These are phyloP conservation scores for Cephus cinctus DNA, from an alignment of 1,140 invertebrate species.

Conservation along the genomic window DNA sequence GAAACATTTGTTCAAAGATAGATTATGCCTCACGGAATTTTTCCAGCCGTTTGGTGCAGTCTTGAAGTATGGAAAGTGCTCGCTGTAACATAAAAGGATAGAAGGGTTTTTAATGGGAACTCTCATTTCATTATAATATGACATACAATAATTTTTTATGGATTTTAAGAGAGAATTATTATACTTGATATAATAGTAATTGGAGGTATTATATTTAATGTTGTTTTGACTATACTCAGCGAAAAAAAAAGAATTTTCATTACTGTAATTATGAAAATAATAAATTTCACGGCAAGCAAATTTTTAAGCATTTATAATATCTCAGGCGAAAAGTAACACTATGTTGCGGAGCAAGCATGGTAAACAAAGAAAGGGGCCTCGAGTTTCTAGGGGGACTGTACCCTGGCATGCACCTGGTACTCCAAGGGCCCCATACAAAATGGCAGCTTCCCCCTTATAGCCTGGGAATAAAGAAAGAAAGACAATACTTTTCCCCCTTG, in stretches of 20 bases:
- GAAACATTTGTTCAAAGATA: constrained; percentile 96
- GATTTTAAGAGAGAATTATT: not conserved
- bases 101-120: constrained; percentile 5
- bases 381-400: constrained; percentile 52
- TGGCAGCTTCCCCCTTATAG: constrained; percentile 42
- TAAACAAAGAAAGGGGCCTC: constrained; percentile 43
- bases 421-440: constrained; percentile 51
- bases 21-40: constrained; percentile 94
- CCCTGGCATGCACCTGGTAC: constrained; percentile 50
- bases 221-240: no score
- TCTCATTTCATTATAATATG: no score
- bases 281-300: no score
- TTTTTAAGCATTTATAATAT: no score
- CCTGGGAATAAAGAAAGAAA: constrained; percentile 35
- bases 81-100: constrained; percentile 64
- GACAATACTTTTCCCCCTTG: constrained; percentile 50
- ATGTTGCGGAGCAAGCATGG: no score
- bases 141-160: not conserved
- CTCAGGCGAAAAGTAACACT: no score
- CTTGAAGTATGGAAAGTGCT: constrained; percentile 97
- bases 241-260: not conserved
- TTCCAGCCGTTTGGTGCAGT: constrained; percentile 97
- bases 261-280: no score
- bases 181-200: no score
- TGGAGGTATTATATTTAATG: no score